Percentiles rank a stretch among this genome's conserved stretches.
These are phyloP conservation scores for Aphaenogaster rudis DNA, from an alignment of 1,140 invertebrate species.

Conservation along the genomic window DNA sequence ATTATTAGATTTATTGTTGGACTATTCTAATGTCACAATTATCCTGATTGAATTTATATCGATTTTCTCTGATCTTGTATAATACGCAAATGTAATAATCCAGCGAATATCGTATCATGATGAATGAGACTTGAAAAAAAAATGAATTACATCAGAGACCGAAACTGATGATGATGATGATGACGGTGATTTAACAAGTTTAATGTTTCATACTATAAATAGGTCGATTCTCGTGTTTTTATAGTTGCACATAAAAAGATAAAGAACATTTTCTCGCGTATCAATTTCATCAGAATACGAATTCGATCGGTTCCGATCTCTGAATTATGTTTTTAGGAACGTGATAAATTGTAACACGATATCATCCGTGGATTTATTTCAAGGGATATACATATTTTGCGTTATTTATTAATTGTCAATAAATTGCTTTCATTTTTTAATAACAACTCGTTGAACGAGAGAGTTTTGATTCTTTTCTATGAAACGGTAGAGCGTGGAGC, in stretches of 20 bases:
- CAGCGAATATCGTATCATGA: slow-evolving; percentile 17
- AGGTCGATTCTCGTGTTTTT: not conserved
- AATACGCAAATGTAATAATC: slow-evolving; percentile 49
- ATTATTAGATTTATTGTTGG: slow-evolving; percentile 38
- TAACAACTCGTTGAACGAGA: not conserved
- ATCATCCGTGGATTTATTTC: not conserved
- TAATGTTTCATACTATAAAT: not conserved
- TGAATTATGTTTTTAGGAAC: not conserved
- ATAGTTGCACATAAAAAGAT: not conserved
- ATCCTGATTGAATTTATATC: slow-evolving; percentile 43
- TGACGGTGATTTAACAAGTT: not conserved
- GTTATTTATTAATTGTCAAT: slow-evolving; percentile 45
- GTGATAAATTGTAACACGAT: not conserved
- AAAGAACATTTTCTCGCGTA: not conserved
- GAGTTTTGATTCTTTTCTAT: not conserved
- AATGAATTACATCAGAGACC: not conserved
- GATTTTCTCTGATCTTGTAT: slow-evolving; percentile 38
- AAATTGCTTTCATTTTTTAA: slow-evolving; percentile 42
- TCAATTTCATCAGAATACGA: not conserved
- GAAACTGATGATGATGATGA: not conserved
- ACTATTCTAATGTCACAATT: slow-evolving; percentile 17
- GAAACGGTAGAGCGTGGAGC: no score
- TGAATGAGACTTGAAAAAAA: not conserved
- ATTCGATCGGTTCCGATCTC: slow-evolving; percentile 11
- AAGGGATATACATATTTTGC: slow-evolving; percentile 9